Evolutionary conservation across 2,888 invertebrate species (phyloP).

Genomic region (Cylloceria caligata): DNA sequence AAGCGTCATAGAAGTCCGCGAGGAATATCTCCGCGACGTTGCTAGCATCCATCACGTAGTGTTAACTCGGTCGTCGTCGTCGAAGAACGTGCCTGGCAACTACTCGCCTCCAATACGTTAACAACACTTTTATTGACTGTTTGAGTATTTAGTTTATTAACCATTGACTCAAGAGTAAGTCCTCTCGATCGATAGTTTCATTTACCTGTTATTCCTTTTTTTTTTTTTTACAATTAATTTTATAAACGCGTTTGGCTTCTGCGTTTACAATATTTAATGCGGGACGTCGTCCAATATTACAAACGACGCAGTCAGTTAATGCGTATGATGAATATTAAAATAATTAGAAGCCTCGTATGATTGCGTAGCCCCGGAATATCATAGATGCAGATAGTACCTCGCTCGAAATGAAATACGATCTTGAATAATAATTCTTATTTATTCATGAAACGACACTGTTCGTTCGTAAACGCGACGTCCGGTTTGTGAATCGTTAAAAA

Average conservation of each 20-base stretch:
- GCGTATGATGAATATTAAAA: constrained; percentile 9
- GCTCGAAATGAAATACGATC: background rate
- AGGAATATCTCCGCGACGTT: constrained; percentile 18
- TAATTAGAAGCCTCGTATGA: background rate
- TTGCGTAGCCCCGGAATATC: background rate
- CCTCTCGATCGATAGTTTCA: constrained; percentile 31
- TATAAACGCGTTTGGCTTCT: background rate
- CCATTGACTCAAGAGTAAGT: constrained; percentile 59
- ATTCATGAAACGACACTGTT: background rate
- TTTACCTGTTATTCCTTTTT: background rate
- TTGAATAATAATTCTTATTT: constrained; percentile 22
- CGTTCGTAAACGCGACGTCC: constrained; percentile 38
- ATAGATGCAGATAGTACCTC: background rate
- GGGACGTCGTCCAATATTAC: background rate
- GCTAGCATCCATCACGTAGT: constrained; percentile 41
- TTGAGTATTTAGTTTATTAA: constrained; percentile 43
- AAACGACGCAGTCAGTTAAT: background rate
- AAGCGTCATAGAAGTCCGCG: constrained; percentile 12
- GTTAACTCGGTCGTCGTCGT: constrained; percentile 54
- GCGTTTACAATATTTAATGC: background rate
- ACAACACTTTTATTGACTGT: constrained; percentile 5
- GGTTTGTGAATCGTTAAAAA: constrained; percentile 1
- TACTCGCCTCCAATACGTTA: background rate
- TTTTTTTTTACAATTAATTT: constrained; percentile 12
- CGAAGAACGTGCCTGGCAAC: constrained; percentile 23